phyloP scores from a whole-genome alignment of 2,888 invertebrate species.

The Achlya flavicornis region DNA sequence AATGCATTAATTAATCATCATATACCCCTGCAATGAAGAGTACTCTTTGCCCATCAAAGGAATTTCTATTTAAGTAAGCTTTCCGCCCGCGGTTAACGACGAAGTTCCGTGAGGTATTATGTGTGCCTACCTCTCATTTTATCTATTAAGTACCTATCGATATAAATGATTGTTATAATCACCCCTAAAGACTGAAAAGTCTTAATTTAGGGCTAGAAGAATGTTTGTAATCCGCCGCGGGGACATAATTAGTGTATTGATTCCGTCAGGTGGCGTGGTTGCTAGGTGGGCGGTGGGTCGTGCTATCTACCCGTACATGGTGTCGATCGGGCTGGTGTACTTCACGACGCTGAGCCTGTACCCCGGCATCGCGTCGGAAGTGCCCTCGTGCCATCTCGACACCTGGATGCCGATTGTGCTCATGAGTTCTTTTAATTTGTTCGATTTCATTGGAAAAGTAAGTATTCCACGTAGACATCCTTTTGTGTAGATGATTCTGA shows the following conservation, averaged over 20 bases:
- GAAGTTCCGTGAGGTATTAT: too few relatives aligned
- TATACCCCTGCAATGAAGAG: too few relatives aligned
- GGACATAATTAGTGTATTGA: background rate
- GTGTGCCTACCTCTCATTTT: too few relatives aligned
- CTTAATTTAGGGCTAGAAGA: too few relatives aligned
- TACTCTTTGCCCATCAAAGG: too few relatives aligned
- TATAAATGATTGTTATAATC: too few relatives aligned
- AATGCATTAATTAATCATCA: too few relatives aligned
- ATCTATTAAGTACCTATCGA: too few relatives aligned
- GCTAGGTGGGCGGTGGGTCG: slow-evolving; percentile 92
- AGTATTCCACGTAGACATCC: slow-evolving; percentile 15
- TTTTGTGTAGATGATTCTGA: background rate
- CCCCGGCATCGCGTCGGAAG: slow-evolving; percentile 95
- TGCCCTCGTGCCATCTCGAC: slow-evolving; percentile 91
- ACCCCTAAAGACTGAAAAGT: too few relatives aligned
- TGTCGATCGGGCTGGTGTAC: slow-evolving; percentile 93
- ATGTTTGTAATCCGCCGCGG: background rate
- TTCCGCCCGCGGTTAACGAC: too few relatives aligned
- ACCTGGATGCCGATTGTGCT: slow-evolving; percentile 96
- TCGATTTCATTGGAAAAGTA: slow-evolving; percentile 94
- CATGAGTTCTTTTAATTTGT: slow-evolving; percentile 94
- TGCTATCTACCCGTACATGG: slow-evolving; percentile 95
- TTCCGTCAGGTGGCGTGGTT: slow-evolving; percentile 85
- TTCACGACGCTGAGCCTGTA: slow-evolving; percentile 95
- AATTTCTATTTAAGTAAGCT: too few relatives aligned